A percentile compares a stretch with the other conserved stretches of the same genome.
Evolutionary conservation across 2,113 vertebrate species (phyloP).

Genomic region (Crotalus tigris): DNA sequence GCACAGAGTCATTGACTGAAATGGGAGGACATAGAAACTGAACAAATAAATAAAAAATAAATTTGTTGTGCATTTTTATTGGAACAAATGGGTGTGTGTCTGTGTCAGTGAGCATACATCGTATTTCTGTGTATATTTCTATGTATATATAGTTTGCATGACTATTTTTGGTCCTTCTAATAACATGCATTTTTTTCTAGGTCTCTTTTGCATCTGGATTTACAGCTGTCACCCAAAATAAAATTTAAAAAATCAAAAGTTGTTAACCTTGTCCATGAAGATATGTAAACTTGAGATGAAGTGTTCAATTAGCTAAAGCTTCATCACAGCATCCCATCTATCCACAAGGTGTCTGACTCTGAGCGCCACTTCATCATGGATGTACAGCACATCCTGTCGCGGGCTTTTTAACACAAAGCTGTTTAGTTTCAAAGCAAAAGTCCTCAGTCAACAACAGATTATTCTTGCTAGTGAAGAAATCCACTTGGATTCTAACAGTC

Average conservation of each 20-base stretch:
- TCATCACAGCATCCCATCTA: neutral
- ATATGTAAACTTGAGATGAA: too few species aligned
- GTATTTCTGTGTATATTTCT: neutral
- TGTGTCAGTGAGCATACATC: neutral
- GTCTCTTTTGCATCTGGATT: neutral
- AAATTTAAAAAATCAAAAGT: neutral
- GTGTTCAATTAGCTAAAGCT: neutral
- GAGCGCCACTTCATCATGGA: neutral
- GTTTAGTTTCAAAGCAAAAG: neutral
- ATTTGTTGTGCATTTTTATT: neutral
- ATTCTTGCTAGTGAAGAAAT: neutral
- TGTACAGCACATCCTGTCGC: neutral
- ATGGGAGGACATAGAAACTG: too few species aligned
- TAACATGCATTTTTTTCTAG: neutral
- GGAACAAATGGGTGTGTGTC: neutral
- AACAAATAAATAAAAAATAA: too few species aligned
- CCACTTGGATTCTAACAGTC: neutral
- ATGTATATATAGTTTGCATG: neutral
- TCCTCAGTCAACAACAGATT: neutral
- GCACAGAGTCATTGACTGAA: too few species aligned
- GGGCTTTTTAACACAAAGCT: neutral
- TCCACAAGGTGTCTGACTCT: neutral
- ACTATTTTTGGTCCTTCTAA: neutral
- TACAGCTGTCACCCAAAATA: conserved; percentile 2
- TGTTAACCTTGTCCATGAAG: neutral